These are phyloP conservation scores for Pipistrellus pipistrellus DNA, from an alignment of 2,797 vertebrate species.

Conservation along the genomic window DNA sequence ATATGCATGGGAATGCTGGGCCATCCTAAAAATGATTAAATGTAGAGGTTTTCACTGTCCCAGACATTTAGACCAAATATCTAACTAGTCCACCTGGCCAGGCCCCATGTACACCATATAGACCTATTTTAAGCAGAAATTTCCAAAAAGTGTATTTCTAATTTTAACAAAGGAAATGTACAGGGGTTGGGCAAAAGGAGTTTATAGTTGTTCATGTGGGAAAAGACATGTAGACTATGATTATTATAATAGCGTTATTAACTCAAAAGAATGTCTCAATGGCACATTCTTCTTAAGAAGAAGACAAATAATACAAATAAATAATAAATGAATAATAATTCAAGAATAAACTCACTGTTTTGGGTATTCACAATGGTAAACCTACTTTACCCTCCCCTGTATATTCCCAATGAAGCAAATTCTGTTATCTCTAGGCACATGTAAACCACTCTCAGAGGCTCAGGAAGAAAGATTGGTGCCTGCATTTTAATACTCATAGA, in stretches of 20 bases:
- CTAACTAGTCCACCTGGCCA: neutral
- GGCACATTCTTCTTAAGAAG: neutral
- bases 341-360: neutral
- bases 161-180: neutral
- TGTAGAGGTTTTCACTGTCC: neutral
- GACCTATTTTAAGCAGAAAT: conserved; percentile 22
- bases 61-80: neutral
- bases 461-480: neutral
- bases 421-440: neutral
- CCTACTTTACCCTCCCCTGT: neutral
- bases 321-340: neutral
- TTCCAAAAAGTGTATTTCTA: neutral
- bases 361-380: neutral
- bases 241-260: neutral
- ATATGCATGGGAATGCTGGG: neutral
- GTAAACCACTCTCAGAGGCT: neutral
- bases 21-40: neutral
- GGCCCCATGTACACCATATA: neutral
- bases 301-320: neutral
- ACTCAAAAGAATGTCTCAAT: neutral
- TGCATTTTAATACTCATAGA: conserved; percentile 27
- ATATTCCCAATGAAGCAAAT: neutral
- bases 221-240: neutral
- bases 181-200: neutral
- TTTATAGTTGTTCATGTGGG: neutral